A percentile compares a stretch with the other conserved stretches of the same genome.
These are phyloP conservation scores for Eristalis arbustorum DNA, from an alignment of 2,888 invertebrate species.

Conservation along the genomic window DNA sequence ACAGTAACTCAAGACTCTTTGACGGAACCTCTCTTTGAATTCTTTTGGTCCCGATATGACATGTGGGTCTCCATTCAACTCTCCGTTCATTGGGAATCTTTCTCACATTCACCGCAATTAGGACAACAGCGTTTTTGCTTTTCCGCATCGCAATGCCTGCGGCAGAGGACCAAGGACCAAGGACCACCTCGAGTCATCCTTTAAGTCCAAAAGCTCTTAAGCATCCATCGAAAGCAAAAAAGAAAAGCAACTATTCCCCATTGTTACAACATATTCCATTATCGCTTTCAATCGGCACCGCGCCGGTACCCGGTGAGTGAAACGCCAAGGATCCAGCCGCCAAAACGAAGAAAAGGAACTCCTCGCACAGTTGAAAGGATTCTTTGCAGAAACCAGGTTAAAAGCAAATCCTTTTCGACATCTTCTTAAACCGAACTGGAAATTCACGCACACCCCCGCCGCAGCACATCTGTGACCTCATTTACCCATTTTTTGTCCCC, in stretches of 20 bases:
- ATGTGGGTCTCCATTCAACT: too few relatives aligned
- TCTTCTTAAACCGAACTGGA: neutral
- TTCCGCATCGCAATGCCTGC: neutral
- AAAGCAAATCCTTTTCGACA: neutral
- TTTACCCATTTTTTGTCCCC: neutral
- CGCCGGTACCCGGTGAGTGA: neutral
- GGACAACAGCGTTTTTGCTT: too few relatives aligned
- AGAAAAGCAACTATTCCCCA: neutral
- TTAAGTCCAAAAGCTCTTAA: neutral
- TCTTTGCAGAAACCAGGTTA: neutral
- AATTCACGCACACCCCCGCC: neutral
- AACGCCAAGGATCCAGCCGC: neutral
- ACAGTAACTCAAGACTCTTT: too few relatives aligned
- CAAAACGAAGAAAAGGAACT: neutral
- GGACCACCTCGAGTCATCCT: neutral
- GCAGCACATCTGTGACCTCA: neutral
- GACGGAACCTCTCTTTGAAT: too few relatives aligned
- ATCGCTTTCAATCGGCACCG: neutral
- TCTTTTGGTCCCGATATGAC: too few relatives aligned
- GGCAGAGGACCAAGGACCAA: neutral
- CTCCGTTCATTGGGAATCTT: too few relatives aligned
- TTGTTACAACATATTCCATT: neutral
- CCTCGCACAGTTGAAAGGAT: neutral
- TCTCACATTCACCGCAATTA: too few relatives aligned
- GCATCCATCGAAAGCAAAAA: neutral